Conservation (phyloP, 2,113 vertebrate species). For the Lucifuga dentata region DNA sequence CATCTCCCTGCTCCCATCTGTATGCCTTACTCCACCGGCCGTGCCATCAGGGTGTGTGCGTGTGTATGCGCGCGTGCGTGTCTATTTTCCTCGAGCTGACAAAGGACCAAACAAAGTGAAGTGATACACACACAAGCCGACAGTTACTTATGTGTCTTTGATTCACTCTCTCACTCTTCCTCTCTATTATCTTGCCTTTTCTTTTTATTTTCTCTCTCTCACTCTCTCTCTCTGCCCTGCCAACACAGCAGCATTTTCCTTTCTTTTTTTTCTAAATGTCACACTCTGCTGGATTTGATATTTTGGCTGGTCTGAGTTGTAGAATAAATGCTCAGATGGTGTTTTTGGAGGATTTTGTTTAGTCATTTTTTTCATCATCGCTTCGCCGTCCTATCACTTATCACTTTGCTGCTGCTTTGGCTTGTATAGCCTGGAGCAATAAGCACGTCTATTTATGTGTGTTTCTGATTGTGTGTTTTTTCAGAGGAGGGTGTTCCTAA, state of each 20-base stretch:
- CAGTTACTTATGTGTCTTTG: constrained; percentile 49
- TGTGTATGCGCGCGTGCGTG: neutral
- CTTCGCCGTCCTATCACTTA: constrained; percentile 49
- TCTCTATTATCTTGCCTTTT: neutral
- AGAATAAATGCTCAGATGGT: constrained; percentile 19
- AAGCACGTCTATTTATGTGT: constrained; percentile 2
- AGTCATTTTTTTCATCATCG: constrained; percentile 47
- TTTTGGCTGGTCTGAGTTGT: neutral
- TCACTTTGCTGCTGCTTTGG: constrained; percentile 20
- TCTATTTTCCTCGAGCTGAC: constrained; percentile 20
- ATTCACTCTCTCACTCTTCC: constrained; percentile 25
- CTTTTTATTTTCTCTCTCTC: neutral
- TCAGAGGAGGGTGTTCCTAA: neutral
- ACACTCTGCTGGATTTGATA: constrained; percentile 15
- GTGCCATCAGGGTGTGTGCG: neutral
- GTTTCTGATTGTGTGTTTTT: neutral
- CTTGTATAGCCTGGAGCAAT: constrained; percentile 15
- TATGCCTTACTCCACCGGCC: neutral
- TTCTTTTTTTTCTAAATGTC: constrained; percentile 13
- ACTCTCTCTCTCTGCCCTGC: constrained; percentile 4
- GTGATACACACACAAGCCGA: constrained; percentile 37
- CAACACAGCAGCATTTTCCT: constrained; percentile 16
- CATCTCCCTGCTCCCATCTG: neutral
- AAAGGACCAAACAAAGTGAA: constrained; percentile 47
- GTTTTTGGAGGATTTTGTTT: constrained; percentile 41